Base-by-base conservation (phyloP, 2,113 vertebrate species). In the Corythoichthys haematopterus region DNA sequence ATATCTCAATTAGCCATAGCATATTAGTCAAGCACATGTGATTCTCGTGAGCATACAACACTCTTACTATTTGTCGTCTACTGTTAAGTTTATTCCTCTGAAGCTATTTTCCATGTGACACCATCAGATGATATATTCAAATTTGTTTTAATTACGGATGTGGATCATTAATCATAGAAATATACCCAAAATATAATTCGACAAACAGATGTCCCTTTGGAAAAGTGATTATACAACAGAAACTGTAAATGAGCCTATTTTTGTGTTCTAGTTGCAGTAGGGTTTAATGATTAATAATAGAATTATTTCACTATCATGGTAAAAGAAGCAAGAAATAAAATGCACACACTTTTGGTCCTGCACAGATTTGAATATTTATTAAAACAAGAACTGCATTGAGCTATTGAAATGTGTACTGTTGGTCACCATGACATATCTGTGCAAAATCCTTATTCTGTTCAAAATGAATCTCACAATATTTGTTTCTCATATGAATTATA, bases 11-110 rank as follows among this genome's bases (percentile, higher is more conserved):
- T 89, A 63, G 82, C 78, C 72, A 84, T 67, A 76, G 51, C 36
- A 2, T 62, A 43, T 82, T 84, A 53, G 84, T 71, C 38, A 84
- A 66, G 70, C 33, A 61, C 80, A 83, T 79, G 80, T 86, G 82
- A 85, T 37, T 6, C 37, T 38, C 43, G 2, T 1, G 2, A 35
- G 2, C 13, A 55, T 4, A 58, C 1, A 63, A 47, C n/a, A 33
- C 43, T 20, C 2, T 78, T 51, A 73, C 36, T 72, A 37, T 45
- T 40, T 72, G 35, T 75, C 2, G 6, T 1, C 64, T 46, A 62
- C 48, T 56, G 9, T 62, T 77, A 52, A 12, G 11, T 58, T 63
- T 33, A 6, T 8, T 40, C 58, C 7, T 28, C 14, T 56, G 35
- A 33, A 16, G 3, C 35, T 46, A 40, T 6, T n/a, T 36, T 46